A percentile compares a stretch with the other conserved stretches of the same genome.
Evolutionary conservation across 2,113 vertebrate genomes (phyloP).

Genomic region (Lasiurus cinereus): DNA sequence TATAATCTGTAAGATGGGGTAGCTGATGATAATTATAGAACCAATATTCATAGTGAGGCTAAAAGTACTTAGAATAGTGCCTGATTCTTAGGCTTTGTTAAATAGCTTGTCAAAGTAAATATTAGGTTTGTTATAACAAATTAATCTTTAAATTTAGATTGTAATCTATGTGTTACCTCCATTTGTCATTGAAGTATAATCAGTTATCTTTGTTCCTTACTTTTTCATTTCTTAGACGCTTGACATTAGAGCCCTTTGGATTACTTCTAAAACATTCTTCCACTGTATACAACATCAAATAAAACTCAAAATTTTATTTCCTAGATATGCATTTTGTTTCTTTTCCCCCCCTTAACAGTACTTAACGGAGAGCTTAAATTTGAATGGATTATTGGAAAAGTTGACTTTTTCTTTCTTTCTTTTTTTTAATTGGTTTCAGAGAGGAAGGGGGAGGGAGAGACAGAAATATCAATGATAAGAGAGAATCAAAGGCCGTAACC

Average conservation of each 20-base stretch:
- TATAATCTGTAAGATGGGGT: background rate
- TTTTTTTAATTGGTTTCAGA: no score
- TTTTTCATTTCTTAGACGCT: conserved; percentile 33
- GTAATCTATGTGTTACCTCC: background rate
- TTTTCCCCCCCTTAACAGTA: background rate
- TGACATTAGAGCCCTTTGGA: background rate
- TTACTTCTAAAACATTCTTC: background rate
- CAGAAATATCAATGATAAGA: no score
- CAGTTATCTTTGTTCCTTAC: background rate
- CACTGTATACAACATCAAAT: conserved; percentile 40
- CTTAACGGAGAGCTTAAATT: conserved; percentile 55
- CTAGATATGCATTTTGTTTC: background rate
- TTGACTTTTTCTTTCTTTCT: background rate
- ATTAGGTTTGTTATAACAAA: conserved; percentile 31
- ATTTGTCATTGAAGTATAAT: conserved; percentile 53
- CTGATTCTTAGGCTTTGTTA: background rate
- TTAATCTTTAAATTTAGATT: conserved; percentile 43
- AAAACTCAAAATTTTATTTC: conserved; percentile 42
- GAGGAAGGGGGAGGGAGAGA: no score
- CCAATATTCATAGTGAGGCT: background rate
- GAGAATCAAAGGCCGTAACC: no score
- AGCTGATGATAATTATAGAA: background rate
- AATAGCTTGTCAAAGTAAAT: conserved; percentile 25
- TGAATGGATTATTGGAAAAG: conserved; percentile 50
- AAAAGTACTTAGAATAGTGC: background rate